These are phyloP conservation scores for Drosophila burlai DNA, from an alignment of 1,140 invertebrate species.

Conservation along the genomic window DNA sequence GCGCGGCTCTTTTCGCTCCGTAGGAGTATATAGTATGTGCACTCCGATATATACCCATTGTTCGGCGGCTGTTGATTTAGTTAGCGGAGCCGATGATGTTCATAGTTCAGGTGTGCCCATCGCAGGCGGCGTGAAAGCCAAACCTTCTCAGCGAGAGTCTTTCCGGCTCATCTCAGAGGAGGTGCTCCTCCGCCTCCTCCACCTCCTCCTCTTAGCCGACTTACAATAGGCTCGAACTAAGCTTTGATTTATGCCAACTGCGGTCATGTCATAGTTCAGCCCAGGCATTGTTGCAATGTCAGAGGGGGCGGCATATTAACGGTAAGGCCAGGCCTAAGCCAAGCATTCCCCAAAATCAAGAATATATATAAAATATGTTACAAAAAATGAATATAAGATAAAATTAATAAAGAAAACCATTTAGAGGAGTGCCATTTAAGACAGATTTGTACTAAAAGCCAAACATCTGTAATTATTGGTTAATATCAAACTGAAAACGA, in stretches of 20 bases:
- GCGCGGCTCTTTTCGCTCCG: constrained; percentile 50
- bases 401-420: neutral
- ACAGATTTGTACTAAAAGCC: neutral
- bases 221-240: constrained; percentile 54
- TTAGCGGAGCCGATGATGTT: constrained; percentile 52
- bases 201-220: constrained; percentile 17
- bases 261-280: constrained; percentile 72
- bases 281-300: constrained; percentile 37
- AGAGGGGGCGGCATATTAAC: constrained; percentile 39
- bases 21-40: constrained; percentile 20
- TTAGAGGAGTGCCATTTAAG: constrained; percentile 12
- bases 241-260: constrained; percentile 66
- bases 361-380: neutral
- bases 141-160: constrained; percentile 53
- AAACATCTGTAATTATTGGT: constrained; percentile 1
- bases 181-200: neutral
- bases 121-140: constrained; percentile 64
- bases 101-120: constrained; percentile 68
- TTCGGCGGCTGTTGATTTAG: constrained; percentile 67
- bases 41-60: constrained; percentile 48
- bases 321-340: constrained; percentile 13
- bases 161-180: constrained; percentile 50
- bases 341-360: constrained; percentile 25
- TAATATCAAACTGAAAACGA: constrained; percentile 23
- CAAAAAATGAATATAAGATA: neutral